phyloP scores from a whole-genome alignment of 2,113 vertebrate species.

The Salvelinus namaycush region DNA sequence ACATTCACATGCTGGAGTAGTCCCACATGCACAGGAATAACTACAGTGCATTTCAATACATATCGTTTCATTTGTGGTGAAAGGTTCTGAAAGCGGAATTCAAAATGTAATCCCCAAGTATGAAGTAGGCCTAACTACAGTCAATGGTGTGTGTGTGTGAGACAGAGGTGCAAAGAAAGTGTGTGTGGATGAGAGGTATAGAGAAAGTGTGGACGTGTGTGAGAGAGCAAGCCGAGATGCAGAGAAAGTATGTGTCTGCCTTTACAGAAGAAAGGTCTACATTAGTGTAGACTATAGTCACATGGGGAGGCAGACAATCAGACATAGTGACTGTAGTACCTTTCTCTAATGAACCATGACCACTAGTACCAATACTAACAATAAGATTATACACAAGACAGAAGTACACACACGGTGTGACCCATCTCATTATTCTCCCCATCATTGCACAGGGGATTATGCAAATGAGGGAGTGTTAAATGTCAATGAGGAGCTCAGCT shows the following conservation, averaged over 20 bases:
- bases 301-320: conserved; percentile 49
- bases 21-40: no score
- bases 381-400: neutral
- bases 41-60: no score
- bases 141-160: no score
- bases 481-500: conserved; percentile 63
- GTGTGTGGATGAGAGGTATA: neutral
- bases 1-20: neutral
- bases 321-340: conserved; percentile 46
- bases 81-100: no score
- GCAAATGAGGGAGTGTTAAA: conserved; percentile 66
- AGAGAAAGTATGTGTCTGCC: neutral
- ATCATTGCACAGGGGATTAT: conserved; percentile 63
- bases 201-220: neutral
- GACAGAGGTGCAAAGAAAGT: conserved; percentile 12
- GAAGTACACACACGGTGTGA: conserved; percentile 43
- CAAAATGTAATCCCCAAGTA: neutral
- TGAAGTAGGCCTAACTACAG: conserved; percentile 3
- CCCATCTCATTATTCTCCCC: conserved; percentile 61
- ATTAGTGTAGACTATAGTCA: conserved; percentile 49
- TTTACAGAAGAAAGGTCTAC: conserved; percentile 29
- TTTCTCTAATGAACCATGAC: conserved; percentile 41
- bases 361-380: neutral
- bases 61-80: no score
- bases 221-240: conserved; percentile 16